These are phyloP conservation scores for Rhodeus uyekii DNA, from an alignment of 2,797 vertebrate genomes.

Conservation along the genomic window DNA sequence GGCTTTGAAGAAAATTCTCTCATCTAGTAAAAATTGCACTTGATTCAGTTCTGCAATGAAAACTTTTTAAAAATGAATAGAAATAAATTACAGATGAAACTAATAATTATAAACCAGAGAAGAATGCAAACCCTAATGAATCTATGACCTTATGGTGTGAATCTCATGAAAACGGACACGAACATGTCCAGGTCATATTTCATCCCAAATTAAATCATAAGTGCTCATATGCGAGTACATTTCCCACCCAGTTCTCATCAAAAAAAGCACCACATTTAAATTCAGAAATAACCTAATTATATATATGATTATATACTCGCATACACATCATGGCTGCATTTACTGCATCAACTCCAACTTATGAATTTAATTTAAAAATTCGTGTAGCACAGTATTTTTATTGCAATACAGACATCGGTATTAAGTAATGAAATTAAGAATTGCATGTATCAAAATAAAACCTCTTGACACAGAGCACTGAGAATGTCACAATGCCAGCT, in stretches of 20 bases:
- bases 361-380: background rate
- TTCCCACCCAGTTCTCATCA: background rate
- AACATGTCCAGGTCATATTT: background rate
- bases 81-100: background rate
- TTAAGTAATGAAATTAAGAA: background rate
- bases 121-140: background rate
- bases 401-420: background rate
- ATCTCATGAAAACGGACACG: background rate
- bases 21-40: slow-evolving; percentile 52
- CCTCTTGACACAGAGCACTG: too few relatives aligned
- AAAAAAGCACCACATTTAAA: background rate
- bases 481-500: too few relatives aligned
- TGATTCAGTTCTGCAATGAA: slow-evolving; percentile 38
- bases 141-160: slow-evolving; percentile 10
- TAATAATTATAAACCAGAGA: background rate
- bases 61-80: background rate
- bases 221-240: too few relatives aligned
- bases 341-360: background rate
- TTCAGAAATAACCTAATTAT: too few relatives aligned
- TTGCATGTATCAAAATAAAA: too few relatives aligned
- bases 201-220: background rate
- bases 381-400: background rate
- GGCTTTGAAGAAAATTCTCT: background rate
- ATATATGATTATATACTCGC: too few relatives aligned
- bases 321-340: background rate